Conservation (phyloP, 2,113 vertebrate genomes). For the Zootoca vivipara region DNA sequence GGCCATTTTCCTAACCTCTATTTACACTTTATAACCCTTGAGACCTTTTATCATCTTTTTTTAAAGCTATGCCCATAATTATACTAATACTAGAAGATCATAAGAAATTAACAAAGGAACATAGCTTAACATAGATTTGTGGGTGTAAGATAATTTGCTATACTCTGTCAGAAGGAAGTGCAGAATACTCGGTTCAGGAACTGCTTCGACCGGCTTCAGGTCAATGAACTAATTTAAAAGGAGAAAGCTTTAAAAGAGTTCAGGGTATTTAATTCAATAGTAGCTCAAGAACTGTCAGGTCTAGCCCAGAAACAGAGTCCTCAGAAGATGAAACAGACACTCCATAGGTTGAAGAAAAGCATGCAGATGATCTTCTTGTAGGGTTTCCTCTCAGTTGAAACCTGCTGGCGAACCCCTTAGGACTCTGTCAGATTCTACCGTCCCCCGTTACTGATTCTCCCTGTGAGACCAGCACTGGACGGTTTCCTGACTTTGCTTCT, state of each 20-base stretch:
- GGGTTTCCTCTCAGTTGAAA: no score
- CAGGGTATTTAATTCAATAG: background rate
- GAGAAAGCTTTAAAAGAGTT: slow-evolving; percentile 8
- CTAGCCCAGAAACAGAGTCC: no score
- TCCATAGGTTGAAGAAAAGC: no score
- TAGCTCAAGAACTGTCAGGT: background rate
- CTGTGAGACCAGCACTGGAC: no score
- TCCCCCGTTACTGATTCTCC: no score
- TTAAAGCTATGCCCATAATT: slow-evolving; percentile 55
- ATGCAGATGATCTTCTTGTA: no score
- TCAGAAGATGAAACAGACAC: no score
- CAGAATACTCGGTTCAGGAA: rapidly evolving
- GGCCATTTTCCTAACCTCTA: slow-evolving; percentile 55
- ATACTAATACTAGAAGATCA: slow-evolving; percentile 35
- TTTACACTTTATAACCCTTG: slow-evolving; percentile 53
- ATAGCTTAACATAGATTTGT: slow-evolving; percentile 43
- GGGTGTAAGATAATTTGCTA: slow-evolving; percentile 43
- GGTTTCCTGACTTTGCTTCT: no score
- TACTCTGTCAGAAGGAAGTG: background rate
- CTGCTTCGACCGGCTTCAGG: slow-evolving; percentile 8
- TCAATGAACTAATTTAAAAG: background rate
- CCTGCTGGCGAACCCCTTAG: no score
- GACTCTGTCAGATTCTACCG: no score
- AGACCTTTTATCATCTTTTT: slow-evolving; percentile 54
- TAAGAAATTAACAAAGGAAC: slow-evolving; percentile 12